Conservation (phyloP, 92 coral and sea anemone genomes). For the Porites rus region DNA sequence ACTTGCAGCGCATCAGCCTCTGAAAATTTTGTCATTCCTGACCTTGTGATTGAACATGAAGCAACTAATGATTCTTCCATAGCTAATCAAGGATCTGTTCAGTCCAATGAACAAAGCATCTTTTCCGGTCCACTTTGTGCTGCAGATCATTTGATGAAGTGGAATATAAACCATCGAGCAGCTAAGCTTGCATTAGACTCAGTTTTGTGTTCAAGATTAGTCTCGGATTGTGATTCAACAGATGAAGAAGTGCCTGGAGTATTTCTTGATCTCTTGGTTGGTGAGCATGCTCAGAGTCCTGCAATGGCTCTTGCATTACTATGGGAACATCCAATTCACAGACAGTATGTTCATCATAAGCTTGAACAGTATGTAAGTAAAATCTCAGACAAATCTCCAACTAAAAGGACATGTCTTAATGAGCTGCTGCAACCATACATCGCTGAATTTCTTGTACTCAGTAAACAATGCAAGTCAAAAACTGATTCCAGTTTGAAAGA, state of each 20-base stretch:
- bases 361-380: constrained; percentile 49
- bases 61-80: not conserved
- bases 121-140: constrained; percentile 51
- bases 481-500: constrained; percentile 31
- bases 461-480: constrained; percentile 34
- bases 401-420: constrained; percentile 64
- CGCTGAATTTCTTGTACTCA: constrained; percentile 62
- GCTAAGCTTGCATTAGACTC: constrained; percentile 80
- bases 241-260: constrained; percentile 55
- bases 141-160: constrained; percentile 60
- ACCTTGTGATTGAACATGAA: not conserved
- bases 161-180: constrained; percentile 74
- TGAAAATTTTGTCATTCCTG: constrained; percentile 20
- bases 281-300: constrained; percentile 82
- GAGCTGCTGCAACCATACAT: constrained; percentile 72
- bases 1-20: not conserved
- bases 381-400: constrained; percentile 5
- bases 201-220: constrained; percentile 47
- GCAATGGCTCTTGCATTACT: constrained; percentile 75
- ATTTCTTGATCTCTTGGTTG: constrained; percentile 61
- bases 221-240: constrained; percentile 16
- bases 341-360: constrained; percentile 50
- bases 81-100: not conserved
- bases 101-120: not conserved
- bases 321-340: constrained; percentile 75